Evolutionary conservation across 2,113 vertebrate genomes (phyloP), one percentile per base, ranked within the genome.

Genomic region (Pithys albifrons): DNA sequence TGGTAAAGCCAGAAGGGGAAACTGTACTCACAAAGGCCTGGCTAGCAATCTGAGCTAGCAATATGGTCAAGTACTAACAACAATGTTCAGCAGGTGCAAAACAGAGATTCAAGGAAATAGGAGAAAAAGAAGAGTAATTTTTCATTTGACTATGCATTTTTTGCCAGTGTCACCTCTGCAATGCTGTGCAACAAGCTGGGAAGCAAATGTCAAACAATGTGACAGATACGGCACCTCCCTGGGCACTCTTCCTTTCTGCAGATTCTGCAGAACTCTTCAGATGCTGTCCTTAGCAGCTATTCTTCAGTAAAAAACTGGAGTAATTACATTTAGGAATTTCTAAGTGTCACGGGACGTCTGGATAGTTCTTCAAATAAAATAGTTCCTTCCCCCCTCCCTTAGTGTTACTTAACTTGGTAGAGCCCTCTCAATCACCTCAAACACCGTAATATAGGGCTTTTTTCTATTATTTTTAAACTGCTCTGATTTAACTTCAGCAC

Each of bases 381-480:
- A 72, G 24, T 7, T 67, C 14, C 22, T 54, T 41, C 10, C 14
- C 9, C 6, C 0, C 4, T 8, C 41, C 20, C 14, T 67, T 57
- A 49, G n/a, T 20, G 14, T 70, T 73, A 45, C 16, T 90, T 82
- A 48, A 66, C 31, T 72, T 70, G 46, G 33, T 23, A 91, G 24
- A 88, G 13, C 8, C 24, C 23, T 92, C 64, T 58, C 58, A 19
- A 81, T 49, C 2, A 1, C 29, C 62, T 83, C 59, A 84, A 89
- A 72, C 10, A 74, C 7, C 3, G 2, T 1, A 69, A 45, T 35
- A 54, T 2, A 31, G 4, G 6, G 11, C 2, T 3, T 35, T 54
- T 67, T 35, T 28, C 16, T 39, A 65, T 39, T 8, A 43, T n/a
- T 93, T 73, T 81, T 80, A 25, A 57, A 58, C 6, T 39, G 24